These are phyloP conservation scores for Salticus scenicus DNA, from an alignment of 2,888 invertebrate species.

Conservation along the genomic window DNA sequence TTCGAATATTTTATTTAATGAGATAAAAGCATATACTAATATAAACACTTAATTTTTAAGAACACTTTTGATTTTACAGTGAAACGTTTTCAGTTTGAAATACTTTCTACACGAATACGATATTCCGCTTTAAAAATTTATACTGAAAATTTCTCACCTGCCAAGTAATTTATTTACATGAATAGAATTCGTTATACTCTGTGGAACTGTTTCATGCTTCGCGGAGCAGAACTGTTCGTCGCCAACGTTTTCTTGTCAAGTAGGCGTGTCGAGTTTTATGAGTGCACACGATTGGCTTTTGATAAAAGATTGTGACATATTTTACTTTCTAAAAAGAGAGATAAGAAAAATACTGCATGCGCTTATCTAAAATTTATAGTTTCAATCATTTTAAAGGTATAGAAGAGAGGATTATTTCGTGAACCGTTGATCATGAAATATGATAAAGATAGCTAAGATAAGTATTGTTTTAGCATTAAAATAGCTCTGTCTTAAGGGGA, in stretches of 20 bases:
- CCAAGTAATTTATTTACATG: constrained; percentile 62
- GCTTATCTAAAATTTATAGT: constrained; percentile 59
- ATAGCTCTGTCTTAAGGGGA: no score
- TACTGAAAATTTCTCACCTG: constrained; percentile 50
- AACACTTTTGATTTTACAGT: no score
- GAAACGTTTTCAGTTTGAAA: constrained; percentile 23
- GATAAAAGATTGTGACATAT: neutral
- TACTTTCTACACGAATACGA: constrained; percentile 11
- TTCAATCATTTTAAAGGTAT: no score
- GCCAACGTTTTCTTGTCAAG: constrained; percentile 63
- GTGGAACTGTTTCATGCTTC: constrained; percentile 61
- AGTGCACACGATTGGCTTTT: constrained; percentile 41
- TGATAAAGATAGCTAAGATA: no score
- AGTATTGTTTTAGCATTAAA: no score
- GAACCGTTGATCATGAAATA: no score
- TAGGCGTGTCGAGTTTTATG: constrained; percentile 43
- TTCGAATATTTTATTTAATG: no score
- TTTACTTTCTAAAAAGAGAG: neutral
- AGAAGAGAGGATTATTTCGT: no score
- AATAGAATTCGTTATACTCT: constrained; percentile 54
- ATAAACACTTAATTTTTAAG: no score
- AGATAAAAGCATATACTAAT: no score
- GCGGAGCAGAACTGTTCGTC: constrained; percentile 52
- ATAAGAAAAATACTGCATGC: constrained; percentile 28
- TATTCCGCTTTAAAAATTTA: constrained; percentile 57